phyloP scores from a whole-genome alignment of 2,113 vertebrate genomes.

The Atlantisia rogersi region DNA sequence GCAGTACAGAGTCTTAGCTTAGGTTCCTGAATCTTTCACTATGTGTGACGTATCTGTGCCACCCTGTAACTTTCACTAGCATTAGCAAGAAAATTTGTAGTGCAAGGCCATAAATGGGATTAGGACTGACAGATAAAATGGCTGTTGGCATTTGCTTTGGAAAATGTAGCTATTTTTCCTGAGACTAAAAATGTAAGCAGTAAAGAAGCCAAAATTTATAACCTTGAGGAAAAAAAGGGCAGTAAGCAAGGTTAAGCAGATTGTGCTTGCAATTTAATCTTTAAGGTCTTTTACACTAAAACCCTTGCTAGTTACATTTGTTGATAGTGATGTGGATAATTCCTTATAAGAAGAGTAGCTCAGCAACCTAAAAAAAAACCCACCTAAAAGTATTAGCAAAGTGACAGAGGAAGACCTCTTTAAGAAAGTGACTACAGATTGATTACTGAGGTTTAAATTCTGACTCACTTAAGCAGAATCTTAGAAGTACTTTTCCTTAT shows the following conservation, averaged over 20 bases:
- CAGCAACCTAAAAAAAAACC: neutral
- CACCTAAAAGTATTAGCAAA: neutral
- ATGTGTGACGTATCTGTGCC: neutral
- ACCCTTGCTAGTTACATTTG: neutral
- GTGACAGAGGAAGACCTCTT: neutral
- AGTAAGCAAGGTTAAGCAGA: neutral
- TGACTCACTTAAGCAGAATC: neutral
- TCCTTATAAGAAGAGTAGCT: neutral
- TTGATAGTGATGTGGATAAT: neutral
- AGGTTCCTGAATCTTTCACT: neutral
- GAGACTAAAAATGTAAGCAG: neutral
- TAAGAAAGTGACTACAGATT: neutral
- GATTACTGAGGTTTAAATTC: neutral
- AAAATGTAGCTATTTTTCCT: neutral
- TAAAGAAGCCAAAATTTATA: neutral
- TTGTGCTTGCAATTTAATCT: neutral
- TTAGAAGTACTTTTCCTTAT: neutral
- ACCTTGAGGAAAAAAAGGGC: neutral
- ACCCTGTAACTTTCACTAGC: neutral
- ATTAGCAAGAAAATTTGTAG: neutral
- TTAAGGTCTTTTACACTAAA: neutral
- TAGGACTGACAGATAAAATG: neutral
- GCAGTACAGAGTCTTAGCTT: neutral
- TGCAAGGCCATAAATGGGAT: neutral
- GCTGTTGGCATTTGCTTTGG: neutral